Evolutionary conservation across 2,888 invertebrate species (phyloP), one percentile per base, ranked within the genome.

Genomic region (Acanthosoma haemorrhoidale): DNA sequence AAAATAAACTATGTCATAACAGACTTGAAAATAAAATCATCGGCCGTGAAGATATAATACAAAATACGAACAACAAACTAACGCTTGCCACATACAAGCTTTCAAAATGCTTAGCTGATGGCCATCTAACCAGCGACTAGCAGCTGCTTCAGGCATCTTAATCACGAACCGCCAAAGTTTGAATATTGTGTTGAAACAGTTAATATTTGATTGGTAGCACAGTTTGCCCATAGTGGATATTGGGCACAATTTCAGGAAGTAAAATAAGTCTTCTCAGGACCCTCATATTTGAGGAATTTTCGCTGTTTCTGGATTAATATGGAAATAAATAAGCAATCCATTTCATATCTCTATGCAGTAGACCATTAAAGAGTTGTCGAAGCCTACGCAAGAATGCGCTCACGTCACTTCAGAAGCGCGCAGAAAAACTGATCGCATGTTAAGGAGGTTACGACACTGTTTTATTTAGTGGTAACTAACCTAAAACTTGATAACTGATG

Each of bases 41-140:
- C 18, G 15, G 29, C 51, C 43, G 51, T 51, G 36, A 58, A 68
- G 16, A 25, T 25, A 29, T 21, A 11, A 16, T n/a, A n/a, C 18
- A 39, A 66, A 58, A 70, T 39, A 66, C 36, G 16, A 32, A 15
- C 29, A 61, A 51, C 61, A 41, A 63, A 63, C 70, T 66, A 63
- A 58, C 70, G 58, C 70, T 43, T 32, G 58, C 32, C 34, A 36
- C 66, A 70, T 39, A 66, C 70, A 70, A 70, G 70, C 70, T 70
- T 70, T 70, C 66, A 70, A 70, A 70, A 60, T 67, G 70, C 70
- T 70, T 66, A 29, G 31, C 32, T 60, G 70, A 70, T 66, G 70
- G 60, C 64, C 70, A 64, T 64, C 64, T 34, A 64, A 39, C 70
- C 38, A 29, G 58, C 21, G 16, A 41, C 59, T 63, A 69, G 69